Evolutionary conservation across 2,888 invertebrate genomes (phyloP).

Genomic region (Tillus elongatus): DNA sequence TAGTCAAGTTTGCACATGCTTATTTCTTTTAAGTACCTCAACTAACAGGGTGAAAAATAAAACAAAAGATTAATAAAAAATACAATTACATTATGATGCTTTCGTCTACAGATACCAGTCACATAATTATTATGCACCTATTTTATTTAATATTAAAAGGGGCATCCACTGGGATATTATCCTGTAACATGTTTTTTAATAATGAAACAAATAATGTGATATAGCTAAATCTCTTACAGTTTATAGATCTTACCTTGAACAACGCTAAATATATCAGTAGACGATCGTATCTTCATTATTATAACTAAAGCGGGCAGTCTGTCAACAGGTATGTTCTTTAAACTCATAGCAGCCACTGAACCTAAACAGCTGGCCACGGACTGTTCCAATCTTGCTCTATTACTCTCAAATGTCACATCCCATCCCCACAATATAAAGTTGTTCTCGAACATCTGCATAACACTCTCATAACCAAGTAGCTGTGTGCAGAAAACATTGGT

Average conservation of each 20-base stretch:
- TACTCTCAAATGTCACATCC: constrained; percentile 87
- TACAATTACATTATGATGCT: too few species aligned
- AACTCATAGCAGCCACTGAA: constrained; percentile 70
- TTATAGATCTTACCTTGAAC: constrained; percentile 73
- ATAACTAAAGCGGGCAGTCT: constrained; percentile 79
- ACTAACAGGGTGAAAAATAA: too few species aligned
- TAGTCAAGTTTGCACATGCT: too few species aligned
- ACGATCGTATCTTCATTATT: constrained; percentile 78
- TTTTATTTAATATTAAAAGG: too few species aligned
- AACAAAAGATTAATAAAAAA: constrained; percentile 7
- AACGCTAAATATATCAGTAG: constrained; percentile 83
- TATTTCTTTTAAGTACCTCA: too few species aligned
- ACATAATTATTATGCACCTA: too few species aligned
- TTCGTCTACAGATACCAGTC: too few species aligned
- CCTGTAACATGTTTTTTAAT: too few species aligned
- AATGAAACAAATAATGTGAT: too few species aligned
- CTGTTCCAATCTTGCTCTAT: constrained; percentile 68
- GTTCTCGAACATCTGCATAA: constrained; percentile 77
- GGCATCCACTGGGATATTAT: too few species aligned
- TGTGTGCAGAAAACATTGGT: constrained; percentile 97
- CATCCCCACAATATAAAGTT: constrained; percentile 95
- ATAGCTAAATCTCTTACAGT: too few species aligned
- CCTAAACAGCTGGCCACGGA: constrained; percentile 72
- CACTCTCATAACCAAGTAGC: constrained; percentile 82
- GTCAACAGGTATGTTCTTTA: constrained; percentile 78